Evolutionary conservation across 2,113 vertebrate genomes (phyloP), one percentile per base, ranked within the genome.

Genomic region (Chroicocephalus ridibundus): DNA sequence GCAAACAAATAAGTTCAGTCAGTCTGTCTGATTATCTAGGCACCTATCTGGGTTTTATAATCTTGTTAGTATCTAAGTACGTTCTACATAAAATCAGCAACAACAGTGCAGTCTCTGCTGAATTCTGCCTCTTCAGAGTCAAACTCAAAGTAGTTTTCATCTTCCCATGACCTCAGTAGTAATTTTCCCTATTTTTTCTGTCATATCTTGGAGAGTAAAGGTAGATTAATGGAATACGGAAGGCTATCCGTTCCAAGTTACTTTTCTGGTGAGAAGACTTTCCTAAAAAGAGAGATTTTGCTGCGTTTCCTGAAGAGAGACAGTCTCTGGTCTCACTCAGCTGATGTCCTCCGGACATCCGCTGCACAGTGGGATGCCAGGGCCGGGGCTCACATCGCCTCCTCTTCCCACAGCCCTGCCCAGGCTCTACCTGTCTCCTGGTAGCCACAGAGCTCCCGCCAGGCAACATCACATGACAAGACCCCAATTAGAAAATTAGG

Each of bases 21-120:
- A 89, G 95, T 87, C 91, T 96, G 93, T 64, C 90, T 93, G 84
- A 90, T 90, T 96, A 94, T 88, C 92, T 94, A 70, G 87, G 46
- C 82, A 96, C 34, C 75, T 96, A 91, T 96, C 93, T 95, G 90
- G 15, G 54, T 69, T 90, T 88, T 94, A 85, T 58, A 82, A 85
- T 92, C 78, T 87, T 76, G 70, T 82, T 86, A 76, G 9, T 69
- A 65, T 92, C 94, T 90, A 52, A 69, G 70, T 72, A 46, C 1
- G 3, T 29, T 57, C 62, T 88, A 32, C 66, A 46, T 54, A 90
- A 90, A 90, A 72, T 66, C 32, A 77, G 22, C 74, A 90, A 19
- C 58, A 82, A n/a, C 27, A 76, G 32, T 0, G 0, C 21, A 85
- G 29, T 76, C 52, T 94, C 40, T 86, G 47, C 54, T 88, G 82